Percentiles rank a stretch among this genome's conserved stretches.
phyloP scores from a whole-genome alignment of 92 coral and sea anemone species.

The Virgularia gustaviana region DNA sequence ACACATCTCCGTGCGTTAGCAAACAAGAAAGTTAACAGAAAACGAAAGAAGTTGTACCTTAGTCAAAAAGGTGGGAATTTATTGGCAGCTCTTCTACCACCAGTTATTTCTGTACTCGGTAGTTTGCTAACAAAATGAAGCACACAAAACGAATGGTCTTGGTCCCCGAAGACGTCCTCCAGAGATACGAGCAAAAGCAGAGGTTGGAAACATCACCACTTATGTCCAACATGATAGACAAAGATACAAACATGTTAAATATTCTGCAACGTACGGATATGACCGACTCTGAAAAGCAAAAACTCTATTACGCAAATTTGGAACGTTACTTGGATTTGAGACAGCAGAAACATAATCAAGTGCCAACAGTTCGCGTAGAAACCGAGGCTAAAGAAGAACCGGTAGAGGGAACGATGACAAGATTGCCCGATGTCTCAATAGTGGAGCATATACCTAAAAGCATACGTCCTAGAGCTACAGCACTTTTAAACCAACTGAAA shows the following conservation, averaged over 20 bases:
- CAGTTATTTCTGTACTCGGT: neutral
- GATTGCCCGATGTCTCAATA: too few relatives aligned
- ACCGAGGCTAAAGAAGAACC: neutral
- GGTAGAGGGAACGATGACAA: too few relatives aligned
- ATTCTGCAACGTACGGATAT: neutral
- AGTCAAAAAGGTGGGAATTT: constrained; percentile 39
- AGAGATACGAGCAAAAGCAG: constrained; percentile 17
- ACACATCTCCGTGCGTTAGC: constrained; percentile 15
- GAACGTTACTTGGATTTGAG: constrained; percentile 30
- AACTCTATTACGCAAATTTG: constrained; percentile 18
- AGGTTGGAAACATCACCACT: constrained; percentile 13
- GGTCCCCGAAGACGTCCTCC: constrained; percentile 20
- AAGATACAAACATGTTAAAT: constrained; percentile 20
- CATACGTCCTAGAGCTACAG: too few relatives aligned
- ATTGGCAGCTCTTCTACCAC: constrained; percentile 23
- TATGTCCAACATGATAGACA: neutral
- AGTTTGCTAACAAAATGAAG: constrained; percentile 5
- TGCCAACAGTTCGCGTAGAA: constrained; percentile 12
- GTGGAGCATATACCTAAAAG: too few relatives aligned
- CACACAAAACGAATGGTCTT: constrained; percentile 10
- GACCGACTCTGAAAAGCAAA: constrained; percentile 12
- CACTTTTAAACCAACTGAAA: too few relatives aligned
- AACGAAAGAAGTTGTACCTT: constrained; percentile 1
- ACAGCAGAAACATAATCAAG: constrained; percentile 10
- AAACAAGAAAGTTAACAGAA: constrained; percentile 2